Evolutionary conservation across 2,888 invertebrate species (phyloP), one percentile per base, ranked within the genome.

Genomic region (Lasius platythorax): DNA sequence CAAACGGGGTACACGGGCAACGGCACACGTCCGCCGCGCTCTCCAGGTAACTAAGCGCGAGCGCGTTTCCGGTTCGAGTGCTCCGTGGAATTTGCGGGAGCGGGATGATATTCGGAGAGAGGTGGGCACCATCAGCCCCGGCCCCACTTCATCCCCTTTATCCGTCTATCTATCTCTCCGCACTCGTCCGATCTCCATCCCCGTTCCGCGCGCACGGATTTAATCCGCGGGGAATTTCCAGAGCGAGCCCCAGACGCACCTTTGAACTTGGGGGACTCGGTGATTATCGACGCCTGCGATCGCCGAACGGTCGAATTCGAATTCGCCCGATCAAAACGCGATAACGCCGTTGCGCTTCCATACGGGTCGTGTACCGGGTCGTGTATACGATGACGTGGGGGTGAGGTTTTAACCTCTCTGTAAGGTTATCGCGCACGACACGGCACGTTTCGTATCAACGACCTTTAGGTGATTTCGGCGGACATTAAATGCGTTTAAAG

Each of bases 221-320:
- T 89, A 89, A 90, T 91, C 85, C 79, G 68, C 85, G 67, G 84
- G 70, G 90, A 89, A 90, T 90, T 89, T 88, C 90, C 91, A 84
- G 84, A 58, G 75, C 70, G 53, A 70, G 66, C 67, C 88, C 67
- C 88, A 87, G 84, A 88, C 89, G 81, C 82, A 86, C 87, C 87
- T 91, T 90, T 91, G 82, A 87, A 82, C 84, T 74, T 56, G 74
- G 50, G 74, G 50, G 18, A 70, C 37, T 15, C 61, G 40, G 68
- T 85, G 87, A 87, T 90, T 87, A 86, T 75, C 56, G 67, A 61
- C 67, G 79, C 75, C 82, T 53, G 30, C 83, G 76, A 88, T 83
- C 85, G 58, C 40, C 50, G 61, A 28, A 63, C 63, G 74, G 40
- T 61, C 75, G 64, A 18, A 50, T 85, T 85, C 81, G 79, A 82